Evolutionary conservation across 2,888 invertebrate genomes (phyloP).

Genomic region (Candidula unifasciata): DNA sequence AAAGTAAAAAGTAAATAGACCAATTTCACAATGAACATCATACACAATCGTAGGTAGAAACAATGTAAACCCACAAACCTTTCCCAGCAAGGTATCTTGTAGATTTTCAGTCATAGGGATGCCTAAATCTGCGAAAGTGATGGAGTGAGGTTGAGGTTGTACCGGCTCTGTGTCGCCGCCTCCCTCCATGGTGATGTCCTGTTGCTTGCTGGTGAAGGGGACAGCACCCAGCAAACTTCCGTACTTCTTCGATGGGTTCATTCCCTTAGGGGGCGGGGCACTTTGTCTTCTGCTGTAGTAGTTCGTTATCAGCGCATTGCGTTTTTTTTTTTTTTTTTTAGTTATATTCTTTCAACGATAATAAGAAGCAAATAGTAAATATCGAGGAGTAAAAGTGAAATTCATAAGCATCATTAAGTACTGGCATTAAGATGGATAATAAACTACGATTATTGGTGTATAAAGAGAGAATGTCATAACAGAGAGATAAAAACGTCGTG

Average conservation of each 20-base stretch:
- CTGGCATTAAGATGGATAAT: no score
- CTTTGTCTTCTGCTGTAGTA: no score
- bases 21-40: no score
- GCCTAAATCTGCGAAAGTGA: conserved; percentile 65
- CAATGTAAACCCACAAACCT: conserved; percentile 39
- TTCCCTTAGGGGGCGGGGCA: not conserved
- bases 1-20: no score
- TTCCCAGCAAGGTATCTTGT: conserved; percentile 54
- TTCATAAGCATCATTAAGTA: no score
- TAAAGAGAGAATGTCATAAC: no score
- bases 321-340: not conserved
- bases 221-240: conserved; percentile 18
- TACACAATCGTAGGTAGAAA: no score
- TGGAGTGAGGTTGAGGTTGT: conserved; percentile 31
- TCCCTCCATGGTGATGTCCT: not conserved
- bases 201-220: not conserved
- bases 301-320: not conserved
- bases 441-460: no score
- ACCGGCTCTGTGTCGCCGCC: not conserved
- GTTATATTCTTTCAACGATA: no score
- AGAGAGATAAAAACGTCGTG: no score
- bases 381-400: no score
- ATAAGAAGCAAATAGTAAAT: no score
- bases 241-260: not conserved
- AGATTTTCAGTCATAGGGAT: conserved; percentile 59